Conservation (phyloP, 2,113 vertebrate species). For the Prunella fulvescens region DNA sequence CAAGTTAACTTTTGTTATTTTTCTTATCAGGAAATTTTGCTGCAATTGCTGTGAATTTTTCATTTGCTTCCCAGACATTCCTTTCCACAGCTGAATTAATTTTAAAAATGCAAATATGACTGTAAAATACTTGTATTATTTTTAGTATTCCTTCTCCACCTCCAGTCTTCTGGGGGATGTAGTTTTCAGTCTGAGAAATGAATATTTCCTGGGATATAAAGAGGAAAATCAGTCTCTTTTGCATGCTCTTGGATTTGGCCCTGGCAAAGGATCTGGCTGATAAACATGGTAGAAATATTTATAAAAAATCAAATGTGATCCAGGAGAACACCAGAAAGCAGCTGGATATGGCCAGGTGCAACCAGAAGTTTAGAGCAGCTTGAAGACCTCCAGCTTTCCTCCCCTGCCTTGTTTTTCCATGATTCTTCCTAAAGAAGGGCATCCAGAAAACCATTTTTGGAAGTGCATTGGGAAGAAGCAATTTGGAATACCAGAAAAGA, state of each 20-base stretch:
- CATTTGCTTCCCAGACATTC: background rate
- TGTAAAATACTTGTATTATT: background rate
- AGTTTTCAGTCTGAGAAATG: background rate
- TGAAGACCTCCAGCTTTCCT: background rate
- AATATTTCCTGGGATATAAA: background rate
- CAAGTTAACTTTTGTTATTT: background rate
- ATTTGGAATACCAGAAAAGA: background rate
- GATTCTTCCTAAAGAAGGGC: background rate
- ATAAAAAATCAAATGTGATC: background rate
- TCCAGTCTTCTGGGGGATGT: background rate
- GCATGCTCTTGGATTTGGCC: background rate
- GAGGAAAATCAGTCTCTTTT: background rate
- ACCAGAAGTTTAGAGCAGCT: background rate
- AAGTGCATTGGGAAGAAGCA: background rate
- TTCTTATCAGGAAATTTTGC: background rate
- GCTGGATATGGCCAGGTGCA: background rate
- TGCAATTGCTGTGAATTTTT: background rate
- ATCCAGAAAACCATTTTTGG: background rate
- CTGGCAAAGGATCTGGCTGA: background rate
- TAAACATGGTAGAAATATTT: accelerated
- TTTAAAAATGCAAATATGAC: background rate
- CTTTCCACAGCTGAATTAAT: background rate
- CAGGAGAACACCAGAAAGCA: background rate
- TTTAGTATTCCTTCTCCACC: background rate
- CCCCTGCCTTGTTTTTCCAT: background rate